phyloP scores from a whole-genome alignment of 2,797 vertebrate genomes.

The Apogon talboti region DNA sequence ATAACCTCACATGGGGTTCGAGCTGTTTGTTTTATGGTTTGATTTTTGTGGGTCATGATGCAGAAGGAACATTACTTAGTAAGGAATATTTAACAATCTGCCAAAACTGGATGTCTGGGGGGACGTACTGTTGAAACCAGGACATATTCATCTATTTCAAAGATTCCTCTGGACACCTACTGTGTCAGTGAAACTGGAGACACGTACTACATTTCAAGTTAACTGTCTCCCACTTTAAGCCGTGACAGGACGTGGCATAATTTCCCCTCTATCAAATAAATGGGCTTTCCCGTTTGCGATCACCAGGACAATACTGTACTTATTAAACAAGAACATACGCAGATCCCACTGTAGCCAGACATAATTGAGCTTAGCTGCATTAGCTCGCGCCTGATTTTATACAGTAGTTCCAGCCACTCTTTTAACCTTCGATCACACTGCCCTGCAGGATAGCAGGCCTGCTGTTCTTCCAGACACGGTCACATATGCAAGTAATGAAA shows the following conservation, averaged over 20 bases:
- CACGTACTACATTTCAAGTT: slow-evolving; percentile 62
- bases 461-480: slow-evolving; percentile 39
- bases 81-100: slow-evolving; percentile 81
- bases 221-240: slow-evolving; percentile 48
- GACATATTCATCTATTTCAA: slow-evolving; percentile 79
- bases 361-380: slow-evolving; percentile 37
- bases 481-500: slow-evolving; percentile 56
- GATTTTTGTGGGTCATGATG: slow-evolving; percentile 80
- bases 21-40: slow-evolving; percentile 78
- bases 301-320: slow-evolving; percentile 29
- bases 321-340: slow-evolving; percentile 19
- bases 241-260: slow-evolving; percentile 54
- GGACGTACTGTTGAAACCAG: slow-evolving; percentile 74
- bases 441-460: slow-evolving; percentile 41
- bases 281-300: slow-evolving; percentile 46
- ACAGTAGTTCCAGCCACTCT: slow-evolving; percentile 56
- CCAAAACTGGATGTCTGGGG: slow-evolving; percentile 74
- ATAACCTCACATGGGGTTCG: slow-evolving; percentile 73
- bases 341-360: slow-evolving; percentile 20
- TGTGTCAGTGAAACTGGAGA: slow-evolving; percentile 67
- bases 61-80: slow-evolving; percentile 78
- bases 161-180: slow-evolving; percentile 75
- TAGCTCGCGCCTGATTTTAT: slow-evolving; percentile 38
- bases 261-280: slow-evolving; percentile 44
- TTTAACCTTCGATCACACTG: slow-evolving; percentile 57